These are phyloP conservation scores for Laupala kohalensis DNA, from an alignment of 1,140 invertebrate genomes.

Conservation along the genomic window DNA sequence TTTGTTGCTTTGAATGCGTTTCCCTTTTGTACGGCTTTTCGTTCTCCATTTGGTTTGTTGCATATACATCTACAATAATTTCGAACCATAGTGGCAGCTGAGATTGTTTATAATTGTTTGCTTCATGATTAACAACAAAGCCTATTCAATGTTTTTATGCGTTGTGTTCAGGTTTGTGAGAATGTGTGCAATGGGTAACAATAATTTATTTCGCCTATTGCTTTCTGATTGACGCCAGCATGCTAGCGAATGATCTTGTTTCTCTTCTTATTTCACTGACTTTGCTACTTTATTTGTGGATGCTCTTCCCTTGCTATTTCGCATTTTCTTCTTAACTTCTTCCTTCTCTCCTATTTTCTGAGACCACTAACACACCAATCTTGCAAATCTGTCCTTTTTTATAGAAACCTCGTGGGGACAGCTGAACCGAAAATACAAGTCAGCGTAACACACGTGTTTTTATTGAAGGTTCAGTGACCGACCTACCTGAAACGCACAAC, in stretches of 20 bases:
- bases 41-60: neutral
- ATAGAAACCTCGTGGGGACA: neutral
- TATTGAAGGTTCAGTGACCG: too few species aligned
- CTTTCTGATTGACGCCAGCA: neutral
- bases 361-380: neutral
- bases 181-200: neutral
- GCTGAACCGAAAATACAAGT: neutral
- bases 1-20: neutral
- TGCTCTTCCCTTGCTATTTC: neutral
- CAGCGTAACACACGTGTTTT: too few species aligned
- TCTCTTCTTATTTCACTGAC: neutral
- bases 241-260: neutral
- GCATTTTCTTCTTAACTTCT: neutral
- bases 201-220: neutral
- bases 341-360: neutral
- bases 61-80: too few species aligned
- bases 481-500: too few species aligned
- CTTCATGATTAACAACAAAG: too few species aligned
- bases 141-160: neutral
- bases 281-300: neutral
- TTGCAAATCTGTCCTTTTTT: neutral
- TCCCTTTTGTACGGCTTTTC: neutral
- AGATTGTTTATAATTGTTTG: too few species aligned
- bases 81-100: too few species aligned
- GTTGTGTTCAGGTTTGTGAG: neutral